Evolutionary conservation across 2,888 invertebrate genomes (phyloP), one percentile per base, ranked within the genome.

Genomic region (Odontocolon sp.): DNA sequence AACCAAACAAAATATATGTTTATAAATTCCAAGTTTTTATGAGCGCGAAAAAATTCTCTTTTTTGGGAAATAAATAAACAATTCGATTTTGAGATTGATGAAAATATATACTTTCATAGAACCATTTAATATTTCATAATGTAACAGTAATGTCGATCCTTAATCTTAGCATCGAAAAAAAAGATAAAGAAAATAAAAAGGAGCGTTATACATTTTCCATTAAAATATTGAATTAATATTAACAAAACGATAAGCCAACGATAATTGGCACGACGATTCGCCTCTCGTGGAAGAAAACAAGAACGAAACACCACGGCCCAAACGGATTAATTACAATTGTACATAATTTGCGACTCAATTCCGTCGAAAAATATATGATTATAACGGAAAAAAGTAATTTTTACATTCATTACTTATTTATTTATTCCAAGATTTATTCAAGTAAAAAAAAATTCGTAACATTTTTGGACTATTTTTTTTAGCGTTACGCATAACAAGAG

Each of bases 21-120:
- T n/a, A n/a, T n/a, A n/a, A n/a, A n/a, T n/a, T n/a, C n/a, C n/a
- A n/a, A n/a, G n/a, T n/a, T n/a, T n/a, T n/a, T n/a, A n/a, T n/a
- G n/a, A n/a, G n/a, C n/a, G n/a, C n/a, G n/a, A n/a, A n/a, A n/a
- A n/a, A n/a, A n/a, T n/a, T n/a, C n/a, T n/a, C n/a, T n/a, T n/a
- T n/a, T 2, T n/a, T 4, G 26, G 26, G 3, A 9, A 18, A 23
- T 6, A 40, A 66, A 42, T 66, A 18, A 66, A 16, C 18, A 23
- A 9, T 11, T 23, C 6, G 36, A 57, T 16, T 59, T 36, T 5
- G n/a, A 14, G 18, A 28, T 59, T 16, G 38, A 69, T 52, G 23
- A 52, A 69, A 69, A 69, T 69, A 69, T 38, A 61, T 9, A 47
- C 26, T 38, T 69, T 59, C 42, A 63, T 56, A 47, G 54, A 64